phyloP scores from a whole-genome alignment of 2,888 invertebrate genomes.

The Cremastinae sp. region DNA sequence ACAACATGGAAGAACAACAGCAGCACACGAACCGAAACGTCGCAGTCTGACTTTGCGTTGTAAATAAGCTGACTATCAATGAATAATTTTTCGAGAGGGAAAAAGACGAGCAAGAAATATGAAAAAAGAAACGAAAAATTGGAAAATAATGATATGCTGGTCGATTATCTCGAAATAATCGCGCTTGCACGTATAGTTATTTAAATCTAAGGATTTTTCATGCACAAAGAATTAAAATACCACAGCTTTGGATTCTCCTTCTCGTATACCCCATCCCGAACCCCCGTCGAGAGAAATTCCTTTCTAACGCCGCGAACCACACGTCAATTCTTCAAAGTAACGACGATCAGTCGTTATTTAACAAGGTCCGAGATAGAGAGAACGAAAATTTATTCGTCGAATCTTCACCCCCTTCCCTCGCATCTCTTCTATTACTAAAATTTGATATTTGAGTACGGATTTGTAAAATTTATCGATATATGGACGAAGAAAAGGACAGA shows the following conservation, averaged over 20 bases:
- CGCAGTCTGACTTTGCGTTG: constrained; percentile 60
- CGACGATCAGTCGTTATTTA: constrained; percentile 54
- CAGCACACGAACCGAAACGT: constrained; percentile 49
- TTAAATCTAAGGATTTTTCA: constrained; percentile 56
- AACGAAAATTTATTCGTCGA: constrained; percentile 21
- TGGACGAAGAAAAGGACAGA: constrained; percentile 5
- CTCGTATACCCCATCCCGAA: constrained; percentile 19
- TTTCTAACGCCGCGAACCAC: constrained; percentile 60
- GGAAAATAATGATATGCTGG: constrained; percentile 45
- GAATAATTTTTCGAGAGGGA: constrained; percentile 41
- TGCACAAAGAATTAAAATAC: constrained; percentile 65
- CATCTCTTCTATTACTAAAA: constrained; percentile 25
- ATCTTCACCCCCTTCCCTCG: constrained; percentile 6
- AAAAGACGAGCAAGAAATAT: constrained; percentile 17
- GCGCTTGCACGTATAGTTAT: constrained; percentile 56
- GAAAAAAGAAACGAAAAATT: constrained; percentile 24
- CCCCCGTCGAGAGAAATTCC: constrained; percentile 50
- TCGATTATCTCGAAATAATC: constrained; percentile 56
- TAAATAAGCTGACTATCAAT: constrained; percentile 65
- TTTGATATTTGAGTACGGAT: constrained; percentile 54
- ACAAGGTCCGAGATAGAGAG: constrained; percentile 18
- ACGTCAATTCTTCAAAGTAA: constrained; percentile 66
- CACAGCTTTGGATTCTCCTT: constrained; percentile 58
- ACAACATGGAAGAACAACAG: constrained; percentile 36
- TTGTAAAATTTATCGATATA: constrained; percentile 46